Evolutionary conservation across 2,797 vertebrate genomes (phyloP).

Genomic region (Sciurus carolinensis): DNA sequence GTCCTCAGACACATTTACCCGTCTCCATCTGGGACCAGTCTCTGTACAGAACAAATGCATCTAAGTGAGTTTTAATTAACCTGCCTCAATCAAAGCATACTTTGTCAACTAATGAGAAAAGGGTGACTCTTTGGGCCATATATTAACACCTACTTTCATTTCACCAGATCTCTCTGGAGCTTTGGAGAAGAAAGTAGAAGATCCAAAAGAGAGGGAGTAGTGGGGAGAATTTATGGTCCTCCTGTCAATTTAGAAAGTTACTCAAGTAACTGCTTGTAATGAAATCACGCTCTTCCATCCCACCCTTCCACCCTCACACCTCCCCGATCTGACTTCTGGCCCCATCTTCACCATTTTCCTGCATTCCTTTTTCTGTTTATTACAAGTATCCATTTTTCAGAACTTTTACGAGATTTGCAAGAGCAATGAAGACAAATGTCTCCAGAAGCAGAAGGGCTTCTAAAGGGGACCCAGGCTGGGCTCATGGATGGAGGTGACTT

Average conservation of each 20-base stretch:
- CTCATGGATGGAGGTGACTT: slow-evolving; percentile 38
- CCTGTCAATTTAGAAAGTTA: slow-evolving; percentile 84
- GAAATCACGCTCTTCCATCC: slow-evolving; percentile 84
- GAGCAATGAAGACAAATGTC: slow-evolving; percentile 85
- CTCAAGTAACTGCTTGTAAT: slow-evolving; percentile 91
- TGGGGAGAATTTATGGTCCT: slow-evolving; percentile 81
- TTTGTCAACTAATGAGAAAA: slow-evolving; percentile 85
- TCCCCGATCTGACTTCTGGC: background rate
- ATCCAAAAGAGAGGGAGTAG: background rate
- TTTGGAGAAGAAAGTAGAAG: background rate
- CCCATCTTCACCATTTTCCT: slow-evolving; percentile 32
- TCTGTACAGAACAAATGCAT: slow-evolving; percentile 85
- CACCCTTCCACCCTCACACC: slow-evolving; percentile 83
- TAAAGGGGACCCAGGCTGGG: slow-evolving; percentile 64
- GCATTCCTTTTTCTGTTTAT: slow-evolving; percentile 84
- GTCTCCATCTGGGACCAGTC: slow-evolving; percentile 68
- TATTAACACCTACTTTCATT: slow-evolving; percentile 87
- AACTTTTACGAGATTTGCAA: slow-evolving; percentile 81
- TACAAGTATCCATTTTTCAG: slow-evolving; percentile 89
- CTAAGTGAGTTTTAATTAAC: slow-evolving; percentile 90
- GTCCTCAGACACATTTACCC: slow-evolving; percentile 71
- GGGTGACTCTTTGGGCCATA: slow-evolving; percentile 73
- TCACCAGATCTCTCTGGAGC: slow-evolving; percentile 79
- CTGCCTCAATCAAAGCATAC: slow-evolving; percentile 88
- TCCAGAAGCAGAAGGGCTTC: slow-evolving; percentile 81